Conservation (phyloP, 2,797 vertebrate genomes). For the Serranus cabrilla region DNA sequence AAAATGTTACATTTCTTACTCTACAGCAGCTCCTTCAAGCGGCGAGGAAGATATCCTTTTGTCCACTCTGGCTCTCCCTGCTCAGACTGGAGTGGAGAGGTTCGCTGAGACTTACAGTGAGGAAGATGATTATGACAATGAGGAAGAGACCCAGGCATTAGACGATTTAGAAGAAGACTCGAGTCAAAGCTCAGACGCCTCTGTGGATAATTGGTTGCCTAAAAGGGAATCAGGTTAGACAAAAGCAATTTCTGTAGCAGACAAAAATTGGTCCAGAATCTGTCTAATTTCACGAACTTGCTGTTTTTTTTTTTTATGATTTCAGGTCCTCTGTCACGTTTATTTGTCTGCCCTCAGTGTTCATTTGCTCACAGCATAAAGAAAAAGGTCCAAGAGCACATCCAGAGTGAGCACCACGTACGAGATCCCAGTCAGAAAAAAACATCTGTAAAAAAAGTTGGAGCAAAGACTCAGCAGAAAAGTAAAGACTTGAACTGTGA, state of each 20-base stretch:
- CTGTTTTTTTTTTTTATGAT: conserved; percentile 20
- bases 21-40: conserved; percentile 47
- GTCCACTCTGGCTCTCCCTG: conserved; percentile 54
- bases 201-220: conserved; percentile 49
- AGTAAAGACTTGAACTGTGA: conserved; percentile 1
- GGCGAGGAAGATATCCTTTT: conserved; percentile 50
- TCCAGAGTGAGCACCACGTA: conserved; percentile 43
- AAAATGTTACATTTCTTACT: conserved; percentile 1
- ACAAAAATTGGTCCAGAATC: neutral
- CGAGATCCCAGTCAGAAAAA: neutral
- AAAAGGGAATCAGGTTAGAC: conserved; percentile 62
- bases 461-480: conserved; percentile 16
- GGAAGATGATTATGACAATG: conserved; percentile 28
- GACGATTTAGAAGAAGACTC: conserved; percentile 55
- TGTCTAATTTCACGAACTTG: neutral
- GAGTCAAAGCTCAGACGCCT: conserved; percentile 35
- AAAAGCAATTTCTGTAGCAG: neutral
- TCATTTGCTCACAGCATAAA: conserved; percentile 55
- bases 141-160: conserved; percentile 32
- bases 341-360: conserved; percentile 68
- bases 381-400: conserved; percentile 69
- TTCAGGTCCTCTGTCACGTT: conserved; percentile 57
- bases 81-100: conserved; percentile 20
- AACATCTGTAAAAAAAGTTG: conserved; percentile 4
- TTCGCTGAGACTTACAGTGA: conserved; percentile 36